Conservation (phyloP, 2,113 vertebrate species). For the Erpornis zantholeuca region DNA sequence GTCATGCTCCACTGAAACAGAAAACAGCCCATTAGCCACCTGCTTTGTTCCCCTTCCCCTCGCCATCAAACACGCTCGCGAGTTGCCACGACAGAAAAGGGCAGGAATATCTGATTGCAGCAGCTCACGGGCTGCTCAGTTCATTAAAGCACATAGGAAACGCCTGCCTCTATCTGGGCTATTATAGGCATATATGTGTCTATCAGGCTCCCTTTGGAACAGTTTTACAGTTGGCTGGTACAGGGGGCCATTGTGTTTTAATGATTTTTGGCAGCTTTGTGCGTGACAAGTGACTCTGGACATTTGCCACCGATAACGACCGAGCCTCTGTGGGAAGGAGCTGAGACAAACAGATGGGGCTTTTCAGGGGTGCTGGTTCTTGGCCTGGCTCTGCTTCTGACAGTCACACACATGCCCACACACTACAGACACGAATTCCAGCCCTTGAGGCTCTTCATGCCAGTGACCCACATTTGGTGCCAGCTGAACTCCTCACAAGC, state of each 20-base stretch:
- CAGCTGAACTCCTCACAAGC: not conserved
- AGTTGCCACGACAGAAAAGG: conserved; percentile 25
- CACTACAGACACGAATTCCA: not conserved
- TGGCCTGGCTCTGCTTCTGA: not conserved
- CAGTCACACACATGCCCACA: not conserved
- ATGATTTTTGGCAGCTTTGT: conserved; percentile 33
- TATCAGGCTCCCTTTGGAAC: conserved; percentile 9
- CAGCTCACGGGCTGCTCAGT: not conserved
- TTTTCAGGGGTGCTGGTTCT: conserved; percentile 13
- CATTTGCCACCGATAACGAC: conserved; percentile 26
- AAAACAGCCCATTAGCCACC: conserved; percentile 51
- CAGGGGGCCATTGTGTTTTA: conserved; percentile 7
- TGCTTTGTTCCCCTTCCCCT: conserved; percentile 43
- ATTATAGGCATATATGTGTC: not conserved
- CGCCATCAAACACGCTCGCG: not conserved
- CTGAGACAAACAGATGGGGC: conserved; percentile 11
- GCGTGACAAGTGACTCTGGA: conserved; percentile 47
- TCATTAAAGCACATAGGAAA: not conserved
- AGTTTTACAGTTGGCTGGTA: not conserved
- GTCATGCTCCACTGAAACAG: conserved; percentile 83
- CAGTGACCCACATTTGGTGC: not conserved
- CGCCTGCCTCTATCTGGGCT: not conserved
- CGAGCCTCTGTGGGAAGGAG: conserved; percentile 1
- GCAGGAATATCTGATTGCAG: conserved; percentile 49
- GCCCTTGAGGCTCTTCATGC: not conserved